These are phyloP conservation scores for Lepeophtheirus nordmannii DNA, from an alignment of 2,888 invertebrate genomes.

Conservation along the genomic window DNA sequence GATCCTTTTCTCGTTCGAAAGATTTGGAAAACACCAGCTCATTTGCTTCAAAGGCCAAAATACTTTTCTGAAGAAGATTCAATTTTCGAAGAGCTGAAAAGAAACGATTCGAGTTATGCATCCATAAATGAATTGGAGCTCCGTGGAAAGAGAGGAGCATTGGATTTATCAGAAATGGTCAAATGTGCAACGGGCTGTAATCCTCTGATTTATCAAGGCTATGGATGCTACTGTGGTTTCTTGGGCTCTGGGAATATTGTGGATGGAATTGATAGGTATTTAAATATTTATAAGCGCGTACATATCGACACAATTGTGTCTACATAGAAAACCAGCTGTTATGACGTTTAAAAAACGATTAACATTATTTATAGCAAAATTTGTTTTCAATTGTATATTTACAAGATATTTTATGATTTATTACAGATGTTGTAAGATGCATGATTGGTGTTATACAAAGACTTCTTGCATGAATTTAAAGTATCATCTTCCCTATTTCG, in stretches of 20 bases:
- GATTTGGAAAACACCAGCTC: too few species aligned
- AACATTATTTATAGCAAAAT: conserved; percentile 29
- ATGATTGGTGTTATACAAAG: conserved; percentile 68
- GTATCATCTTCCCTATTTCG: conserved; percentile 55
- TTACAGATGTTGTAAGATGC: conserved; percentile 60
- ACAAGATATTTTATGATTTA: neutral
- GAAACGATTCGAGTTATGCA: too few species aligned
- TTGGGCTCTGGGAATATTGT: conserved; percentile 60
- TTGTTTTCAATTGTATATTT: neutral
- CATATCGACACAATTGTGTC: too few species aligned
- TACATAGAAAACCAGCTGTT: too few species aligned
- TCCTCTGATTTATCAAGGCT: conserved; percentile 65
- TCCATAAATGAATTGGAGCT: neutral
- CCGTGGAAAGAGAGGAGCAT: conserved; percentile 13
- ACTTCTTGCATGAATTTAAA: conserved; percentile 54
- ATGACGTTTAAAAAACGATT: too few species aligned
- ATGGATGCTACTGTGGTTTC: conserved; percentile 79
- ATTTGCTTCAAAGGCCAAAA: too few species aligned
- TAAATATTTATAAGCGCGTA: neutral
- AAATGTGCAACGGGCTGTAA: conserved; percentile 69
- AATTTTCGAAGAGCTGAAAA: too few species aligned
- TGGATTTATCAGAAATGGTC: conserved; percentile 64
- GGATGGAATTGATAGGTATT: conserved; percentile 62
- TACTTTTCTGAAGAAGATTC: too few species aligned
- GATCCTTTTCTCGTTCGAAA: too few species aligned